Evolutionary conservation across 2,797 vertebrate species (phyloP).

Genomic region (Rhinoraja longicauda): DNA sequence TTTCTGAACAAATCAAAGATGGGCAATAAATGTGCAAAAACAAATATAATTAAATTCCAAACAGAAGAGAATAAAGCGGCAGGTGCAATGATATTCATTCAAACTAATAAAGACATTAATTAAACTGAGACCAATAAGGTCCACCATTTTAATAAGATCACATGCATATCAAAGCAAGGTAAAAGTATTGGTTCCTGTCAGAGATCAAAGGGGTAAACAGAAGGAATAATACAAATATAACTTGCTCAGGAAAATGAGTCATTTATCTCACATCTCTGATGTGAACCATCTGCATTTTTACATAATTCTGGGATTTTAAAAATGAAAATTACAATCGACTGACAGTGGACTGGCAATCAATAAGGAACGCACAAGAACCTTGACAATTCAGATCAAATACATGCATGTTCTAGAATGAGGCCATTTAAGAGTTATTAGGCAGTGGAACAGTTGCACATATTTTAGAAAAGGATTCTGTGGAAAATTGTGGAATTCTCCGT

Average conservation of each 20-base stretch:
- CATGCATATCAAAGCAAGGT: neutral
- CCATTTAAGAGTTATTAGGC: neutral
- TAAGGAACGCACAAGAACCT: neutral
- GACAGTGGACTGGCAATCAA: neutral
- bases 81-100: neutral
- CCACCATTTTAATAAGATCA: neutral
- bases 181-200: neutral
- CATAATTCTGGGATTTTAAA: neutral
- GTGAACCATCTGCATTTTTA: neutral
- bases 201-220: constrained; percentile 14
- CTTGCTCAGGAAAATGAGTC: neutral
- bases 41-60: neutral
- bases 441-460: neutral
- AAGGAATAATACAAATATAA: constrained; percentile 11
- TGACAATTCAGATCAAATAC: neutral
- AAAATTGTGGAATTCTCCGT: neutral
- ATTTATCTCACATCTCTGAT: no score
- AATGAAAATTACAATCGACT: neutral
- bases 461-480: neutral
- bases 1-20: neutral
- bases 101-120: neutral
- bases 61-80: neutral
- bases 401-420: neutral
- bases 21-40: neutral
- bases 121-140: constrained; percentile 10